phyloP scores from a whole-genome alignment of 2,888 invertebrate genomes.

The Dyspetes luteomarginatus region DNA sequence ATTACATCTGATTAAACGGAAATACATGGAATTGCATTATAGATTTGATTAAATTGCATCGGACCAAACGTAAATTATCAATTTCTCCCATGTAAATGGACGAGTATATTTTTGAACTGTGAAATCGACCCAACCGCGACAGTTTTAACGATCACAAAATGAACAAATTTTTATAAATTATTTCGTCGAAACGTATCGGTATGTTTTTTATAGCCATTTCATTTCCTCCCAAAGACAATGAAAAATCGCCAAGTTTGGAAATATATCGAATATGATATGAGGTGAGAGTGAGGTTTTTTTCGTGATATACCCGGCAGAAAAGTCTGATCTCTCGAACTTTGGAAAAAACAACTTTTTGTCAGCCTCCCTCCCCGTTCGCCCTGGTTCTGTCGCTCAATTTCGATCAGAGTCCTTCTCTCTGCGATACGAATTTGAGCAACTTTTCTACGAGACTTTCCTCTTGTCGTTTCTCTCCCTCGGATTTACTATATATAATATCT shows the following conservation, averaged over 20 bases:
- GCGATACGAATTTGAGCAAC: slow-evolving; percentile 64
- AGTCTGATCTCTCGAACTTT: not conserved
- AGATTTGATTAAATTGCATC: not conserved
- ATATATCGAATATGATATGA: not conserved
- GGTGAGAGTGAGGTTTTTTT: not conserved
- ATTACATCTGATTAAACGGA: not conserved
- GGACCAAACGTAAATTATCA: not conserved
- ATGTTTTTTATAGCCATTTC: no score
- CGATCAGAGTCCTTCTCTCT: slow-evolving; percentile 54
- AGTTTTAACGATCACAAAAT: no score
- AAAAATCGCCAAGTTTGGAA: not conserved
- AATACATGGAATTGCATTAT: not conserved
- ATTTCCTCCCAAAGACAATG: no score
- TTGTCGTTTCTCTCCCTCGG: slow-evolving; percentile 11
- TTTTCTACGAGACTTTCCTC: slow-evolving; percentile 46
- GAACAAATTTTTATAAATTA: no score
- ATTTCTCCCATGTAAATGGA: no score
- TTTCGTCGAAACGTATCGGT: no score
- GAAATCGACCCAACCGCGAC: no score
- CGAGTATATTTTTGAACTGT: no score
- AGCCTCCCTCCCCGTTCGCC: not conserved
- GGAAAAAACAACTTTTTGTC: slow-evolving; percentile 10
- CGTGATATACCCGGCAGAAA: not conserved
- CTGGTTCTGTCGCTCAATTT: not conserved
- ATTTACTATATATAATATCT: not conserved